Evolutionary conservation across 2,888 invertebrate species (phyloP).

Genomic region (Cryptocephalus moraei): DNA sequence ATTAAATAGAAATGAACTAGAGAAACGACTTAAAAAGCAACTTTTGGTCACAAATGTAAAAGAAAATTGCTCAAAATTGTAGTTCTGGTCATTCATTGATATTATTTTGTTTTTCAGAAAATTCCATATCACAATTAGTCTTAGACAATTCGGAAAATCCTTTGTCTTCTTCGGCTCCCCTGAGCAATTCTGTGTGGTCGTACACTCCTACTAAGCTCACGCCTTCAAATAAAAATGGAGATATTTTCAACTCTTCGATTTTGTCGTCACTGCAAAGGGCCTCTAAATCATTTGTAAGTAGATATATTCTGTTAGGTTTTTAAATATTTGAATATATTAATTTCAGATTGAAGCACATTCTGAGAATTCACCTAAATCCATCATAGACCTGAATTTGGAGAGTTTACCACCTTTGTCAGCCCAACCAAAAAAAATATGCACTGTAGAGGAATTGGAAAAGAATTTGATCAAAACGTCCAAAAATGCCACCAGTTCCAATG

Average conservation of each 20-base stretch:
- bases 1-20: too few species aligned
- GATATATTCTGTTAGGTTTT: background rate
- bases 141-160: slow-evolving; percentile 23
- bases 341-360: slow-evolving; percentile 21
- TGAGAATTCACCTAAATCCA: slow-evolving; percentile 3
- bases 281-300: slow-evolving; percentile 29
- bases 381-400: background rate
- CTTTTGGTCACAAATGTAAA: too few species aligned
- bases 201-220: slow-evolving; percentile 17
- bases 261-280: slow-evolving; percentile 24
- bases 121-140: slow-evolving; percentile 26
- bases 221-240: slow-evolving; percentile 22
- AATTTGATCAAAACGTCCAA: slow-evolving; percentile 45
- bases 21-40: too few species aligned
- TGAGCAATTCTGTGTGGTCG: slow-evolving; percentile 27
- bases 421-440: slow-evolving; percentile 50
- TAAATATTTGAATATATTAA: background rate
- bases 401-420: slow-evolving; percentile 4
- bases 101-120: slow-evolving; percentile 22
- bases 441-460: slow-evolving; percentile 64
- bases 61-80: too few species aligned
- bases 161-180: slow-evolving; percentile 18
- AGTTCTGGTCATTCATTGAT: background rate
- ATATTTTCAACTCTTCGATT: slow-evolving; percentile 19
- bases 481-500: slow-evolving; percentile 13